Evolutionary conservation across 1,140 invertebrate genomes (phyloP).

Genomic region (Aphidius ervi): DNA sequence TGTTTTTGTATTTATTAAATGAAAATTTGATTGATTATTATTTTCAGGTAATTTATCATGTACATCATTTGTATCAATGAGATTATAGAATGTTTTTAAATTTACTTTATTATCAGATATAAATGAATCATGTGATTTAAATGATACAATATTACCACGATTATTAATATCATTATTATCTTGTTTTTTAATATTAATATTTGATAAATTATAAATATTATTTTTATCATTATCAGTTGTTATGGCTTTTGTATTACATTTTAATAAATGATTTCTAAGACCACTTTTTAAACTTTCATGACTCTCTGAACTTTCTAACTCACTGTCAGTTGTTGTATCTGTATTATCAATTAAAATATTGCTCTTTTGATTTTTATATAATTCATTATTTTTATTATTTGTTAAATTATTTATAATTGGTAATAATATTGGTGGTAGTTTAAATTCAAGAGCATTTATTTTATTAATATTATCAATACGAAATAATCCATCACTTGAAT

Average conservation of each 20-base stretch:
- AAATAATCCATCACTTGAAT: constrained; percentile 39
- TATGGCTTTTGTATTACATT: constrained; percentile 17
- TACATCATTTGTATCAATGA: constrained; percentile 6
- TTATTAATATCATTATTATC: no score
- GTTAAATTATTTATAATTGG: constrained; percentile 56
- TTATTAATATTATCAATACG: constrained; percentile 31
- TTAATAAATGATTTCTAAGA: constrained; percentile 34
- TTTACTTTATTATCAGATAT: background rate
- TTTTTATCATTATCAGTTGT: constrained; percentile 27
- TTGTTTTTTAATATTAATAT: no score
- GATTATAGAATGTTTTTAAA: constrained; percentile 17
- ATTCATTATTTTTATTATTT: constrained; percentile 53
- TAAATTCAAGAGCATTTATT: constrained; percentile 44
- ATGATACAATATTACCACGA: no score
- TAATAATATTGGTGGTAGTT: constrained; percentile 66
- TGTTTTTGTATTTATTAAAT: constrained; percentile 38
- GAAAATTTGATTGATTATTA: constrained; percentile 22
- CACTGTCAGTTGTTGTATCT: constrained; percentile 31
- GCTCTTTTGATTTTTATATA: constrained; percentile 30
- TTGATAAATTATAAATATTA: constrained; percentile 12
- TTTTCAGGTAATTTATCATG: constrained; percentile 6
- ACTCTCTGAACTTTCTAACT: constrained; percentile 40
- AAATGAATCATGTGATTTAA: no score
- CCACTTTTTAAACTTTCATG: constrained; percentile 37
- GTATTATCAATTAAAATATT: constrained; percentile 6